Conservation (phyloP, 1,140 invertebrate species). For the Odontomachus brunneus region DNA sequence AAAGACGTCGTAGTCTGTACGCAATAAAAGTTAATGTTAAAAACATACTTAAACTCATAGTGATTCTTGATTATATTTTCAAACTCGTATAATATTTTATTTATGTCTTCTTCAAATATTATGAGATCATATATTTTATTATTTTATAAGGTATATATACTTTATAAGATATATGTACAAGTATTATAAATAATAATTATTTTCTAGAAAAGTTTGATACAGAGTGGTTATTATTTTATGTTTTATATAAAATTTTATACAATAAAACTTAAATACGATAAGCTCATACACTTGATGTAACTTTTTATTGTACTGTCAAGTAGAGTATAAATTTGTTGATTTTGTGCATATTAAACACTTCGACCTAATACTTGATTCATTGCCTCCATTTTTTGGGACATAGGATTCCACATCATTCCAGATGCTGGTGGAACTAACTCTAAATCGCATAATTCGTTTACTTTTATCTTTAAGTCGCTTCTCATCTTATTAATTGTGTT, state of each 20-base stretch:
- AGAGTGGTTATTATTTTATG: constrained; percentile 13
- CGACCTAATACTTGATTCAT: constrained; percentile 81
- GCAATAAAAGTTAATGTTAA: too few relatives aligned
- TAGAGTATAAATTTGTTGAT: constrained; percentile 16
- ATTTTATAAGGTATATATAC: neutral
- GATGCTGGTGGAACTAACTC: constrained; percentile 90
- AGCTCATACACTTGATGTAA: neutral
- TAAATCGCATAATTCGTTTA: constrained; percentile 90
- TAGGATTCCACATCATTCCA: constrained; percentile 90
- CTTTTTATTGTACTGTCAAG: constrained; percentile 1
- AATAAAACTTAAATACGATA: constrained; percentile 30
- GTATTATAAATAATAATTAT: constrained; percentile 2
- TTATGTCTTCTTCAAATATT: neutral
- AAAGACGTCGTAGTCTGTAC: too few relatives aligned
- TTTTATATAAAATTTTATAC: constrained; percentile 30
- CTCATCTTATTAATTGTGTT: constrained; percentile 90
- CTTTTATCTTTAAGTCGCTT: constrained; percentile 90
- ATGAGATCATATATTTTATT: constrained; percentile 6
- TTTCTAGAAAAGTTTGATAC: constrained; percentile 1
- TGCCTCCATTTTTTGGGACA: constrained; percentile 89
- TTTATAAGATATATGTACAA: neutral
- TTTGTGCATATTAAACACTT: constrained; percentile 51
- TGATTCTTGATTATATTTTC: too few relatives aligned
- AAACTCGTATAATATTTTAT: neutral
- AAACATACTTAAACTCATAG: too few relatives aligned